A percentile compares a stretch with the other conserved stretches of the same genome.
These are phyloP conservation scores for Perdita meconis DNA, from an alignment of 2,888 invertebrate genomes.

Conservation along the genomic window DNA sequence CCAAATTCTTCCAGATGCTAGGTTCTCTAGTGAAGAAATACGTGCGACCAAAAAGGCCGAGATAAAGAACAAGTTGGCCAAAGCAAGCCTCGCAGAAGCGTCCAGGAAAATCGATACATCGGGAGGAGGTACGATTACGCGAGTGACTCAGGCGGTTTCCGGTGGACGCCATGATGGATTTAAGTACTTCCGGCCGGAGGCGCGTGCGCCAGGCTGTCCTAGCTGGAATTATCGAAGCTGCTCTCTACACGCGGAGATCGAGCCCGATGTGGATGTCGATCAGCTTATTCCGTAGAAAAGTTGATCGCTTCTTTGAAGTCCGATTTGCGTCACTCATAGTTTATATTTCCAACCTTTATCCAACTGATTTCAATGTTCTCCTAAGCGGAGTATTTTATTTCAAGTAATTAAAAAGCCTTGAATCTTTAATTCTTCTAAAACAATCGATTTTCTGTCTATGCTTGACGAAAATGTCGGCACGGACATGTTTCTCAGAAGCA, in stretches of 20 bases:
- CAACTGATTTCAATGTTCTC: neutral
- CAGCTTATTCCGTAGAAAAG: neutral
- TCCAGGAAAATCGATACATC: conserved; percentile 72
- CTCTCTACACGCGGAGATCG: conserved; percentile 61
- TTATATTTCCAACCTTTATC: neutral
- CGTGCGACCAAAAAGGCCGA: conserved; percentile 47
- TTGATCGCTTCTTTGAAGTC: no score
- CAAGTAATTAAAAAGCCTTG: neutral
- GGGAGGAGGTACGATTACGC: conserved; percentile 79
- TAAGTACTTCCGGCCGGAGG: conserved; percentile 80
- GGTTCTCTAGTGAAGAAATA: conserved; percentile 22
- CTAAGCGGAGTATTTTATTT: neutral
- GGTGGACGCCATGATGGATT: conserved; percentile 82
- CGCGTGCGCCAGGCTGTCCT: conserved; percentile 77
- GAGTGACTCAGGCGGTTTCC: conserved; percentile 82
- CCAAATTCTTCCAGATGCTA: neutral
- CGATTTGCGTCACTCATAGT: neutral
- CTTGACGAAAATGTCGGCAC: conserved; percentile 24
- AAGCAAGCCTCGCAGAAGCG: conserved; percentile 63
- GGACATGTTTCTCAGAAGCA: conserved; percentile 17
- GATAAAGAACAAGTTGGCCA: conserved; percentile 59
- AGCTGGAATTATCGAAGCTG: conserved; percentile 68
- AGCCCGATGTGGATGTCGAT: conserved; percentile 46
- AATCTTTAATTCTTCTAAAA: neutral
- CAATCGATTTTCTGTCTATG: conserved; percentile 37